Conservation (phyloP, 2,113 vertebrate genomes). For the Poeciliopsis turrubarensis region DNA sequence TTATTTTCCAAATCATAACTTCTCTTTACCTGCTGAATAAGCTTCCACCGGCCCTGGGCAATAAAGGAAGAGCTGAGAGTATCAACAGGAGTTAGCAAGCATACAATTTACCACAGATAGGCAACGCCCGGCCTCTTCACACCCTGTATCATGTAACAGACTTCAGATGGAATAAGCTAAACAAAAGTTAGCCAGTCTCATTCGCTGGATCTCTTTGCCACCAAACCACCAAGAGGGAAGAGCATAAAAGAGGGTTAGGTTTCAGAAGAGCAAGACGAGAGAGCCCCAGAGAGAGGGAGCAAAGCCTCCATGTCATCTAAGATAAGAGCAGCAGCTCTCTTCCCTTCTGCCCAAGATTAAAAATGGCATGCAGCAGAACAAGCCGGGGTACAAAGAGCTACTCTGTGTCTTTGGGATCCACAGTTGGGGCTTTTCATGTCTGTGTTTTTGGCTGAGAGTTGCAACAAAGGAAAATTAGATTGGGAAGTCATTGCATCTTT, state of each 20-base stretch:
- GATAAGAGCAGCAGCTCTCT: conserved; percentile 65
- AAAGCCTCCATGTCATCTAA: conserved; percentile 70
- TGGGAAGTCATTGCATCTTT: conserved; percentile 30
- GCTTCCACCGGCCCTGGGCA: background rate
- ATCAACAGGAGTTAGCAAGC: conserved; percentile 17
- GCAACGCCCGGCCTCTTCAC: conserved; percentile 7
- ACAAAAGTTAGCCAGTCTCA: conserved; percentile 41
- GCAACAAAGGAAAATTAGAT: conserved; percentile 59
- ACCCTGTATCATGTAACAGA: conserved; percentile 16
- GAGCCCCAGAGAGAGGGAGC: conserved; percentile 43
- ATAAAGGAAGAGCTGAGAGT: conserved; percentile 33
- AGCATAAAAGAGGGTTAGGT: conserved; percentile 62
- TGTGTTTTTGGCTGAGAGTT: conserved; percentile 45
- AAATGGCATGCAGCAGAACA: conserved; percentile 65
- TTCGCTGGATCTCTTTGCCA: conserved; percentile 30
- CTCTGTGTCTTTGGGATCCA: conserved; percentile 58
- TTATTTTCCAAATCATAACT: conserved; percentile 6
- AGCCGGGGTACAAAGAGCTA: conserved; percentile 70
- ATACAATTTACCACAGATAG: background rate
- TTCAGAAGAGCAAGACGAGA: conserved; percentile 57
- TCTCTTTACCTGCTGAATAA: background rate
- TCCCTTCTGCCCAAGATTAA: conserved; percentile 63
- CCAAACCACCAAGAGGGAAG: conserved; percentile 51
- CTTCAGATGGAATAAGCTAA: conserved; percentile 51
- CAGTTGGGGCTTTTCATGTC: conserved; percentile 67